Percentiles rank a stretch among this genome's conserved stretches.
Conservation (phyloP, 2,113 vertebrate genomes). For the Charina bottae region DNA sequence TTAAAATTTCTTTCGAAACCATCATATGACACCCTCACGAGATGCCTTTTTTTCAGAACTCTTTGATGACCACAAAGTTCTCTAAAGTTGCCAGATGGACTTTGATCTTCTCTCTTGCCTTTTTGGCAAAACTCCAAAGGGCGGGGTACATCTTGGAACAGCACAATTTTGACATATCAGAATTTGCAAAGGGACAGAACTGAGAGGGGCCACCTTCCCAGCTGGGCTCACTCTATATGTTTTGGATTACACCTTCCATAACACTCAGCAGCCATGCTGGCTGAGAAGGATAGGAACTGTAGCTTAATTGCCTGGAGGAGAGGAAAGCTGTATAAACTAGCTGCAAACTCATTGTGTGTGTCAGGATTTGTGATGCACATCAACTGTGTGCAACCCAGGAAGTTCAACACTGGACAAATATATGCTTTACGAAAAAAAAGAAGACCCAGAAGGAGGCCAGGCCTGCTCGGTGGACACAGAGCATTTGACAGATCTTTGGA, state of each 20-base stretch:
- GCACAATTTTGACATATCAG: background rate
- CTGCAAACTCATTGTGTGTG: background rate
- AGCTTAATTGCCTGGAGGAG: background rate
- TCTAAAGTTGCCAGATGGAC: background rate
- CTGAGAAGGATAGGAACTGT: background rate
- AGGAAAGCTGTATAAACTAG: background rate
- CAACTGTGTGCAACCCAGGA: background rate
- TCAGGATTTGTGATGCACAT: background rate
- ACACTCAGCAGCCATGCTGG: background rate
- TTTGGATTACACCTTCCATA: background rate
- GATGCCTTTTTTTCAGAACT: background rate
- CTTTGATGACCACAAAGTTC: background rate
- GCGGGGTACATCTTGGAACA: background rate
- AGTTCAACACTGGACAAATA: background rate
- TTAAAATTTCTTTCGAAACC: too few species aligned
- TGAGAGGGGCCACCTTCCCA: background rate
- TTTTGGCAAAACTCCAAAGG: background rate
- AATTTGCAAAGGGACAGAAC: background rate
- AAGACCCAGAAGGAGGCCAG: background rate
- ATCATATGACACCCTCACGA: background rate
- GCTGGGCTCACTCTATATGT: background rate
- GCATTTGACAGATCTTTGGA: background rate
- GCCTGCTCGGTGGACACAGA: background rate
- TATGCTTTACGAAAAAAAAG: background rate
- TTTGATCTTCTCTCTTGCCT: background rate